phyloP scores from a whole-genome alignment of 2,797 vertebrate genomes.

The Carapus acus region DNA sequence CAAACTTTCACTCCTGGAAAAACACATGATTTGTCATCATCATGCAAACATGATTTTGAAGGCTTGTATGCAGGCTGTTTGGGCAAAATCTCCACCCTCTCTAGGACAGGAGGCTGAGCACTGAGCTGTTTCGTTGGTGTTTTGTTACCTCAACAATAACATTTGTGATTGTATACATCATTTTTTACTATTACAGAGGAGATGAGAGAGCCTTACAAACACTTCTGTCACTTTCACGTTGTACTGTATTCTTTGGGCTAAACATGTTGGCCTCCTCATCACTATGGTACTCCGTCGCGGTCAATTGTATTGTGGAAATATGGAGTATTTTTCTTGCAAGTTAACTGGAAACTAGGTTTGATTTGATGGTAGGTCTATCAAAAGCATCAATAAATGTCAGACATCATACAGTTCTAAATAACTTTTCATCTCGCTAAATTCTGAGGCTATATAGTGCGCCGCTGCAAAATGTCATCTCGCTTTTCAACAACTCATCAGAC shows the following conservation, averaged over 20 bases:
- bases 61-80: constrained; percentile 44
- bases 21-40: constrained; percentile 37
- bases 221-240: constrained; percentile 38
- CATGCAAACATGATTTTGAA: constrained; percentile 45
- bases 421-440: constrained; percentile 65
- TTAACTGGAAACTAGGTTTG: constrained; percentile 43
- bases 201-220: constrained; percentile 43
- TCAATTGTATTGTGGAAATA: constrained; percentile 42
- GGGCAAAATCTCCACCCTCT: constrained; percentile 47
- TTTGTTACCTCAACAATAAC: not conserved
- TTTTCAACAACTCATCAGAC: constrained; percentile 67
- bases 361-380: constrained; percentile 55
- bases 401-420: constrained; percentile 71
- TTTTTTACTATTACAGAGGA: constrained; percentile 49
- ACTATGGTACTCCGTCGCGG: constrained; percentile 38
- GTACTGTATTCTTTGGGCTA: constrained; percentile 39
- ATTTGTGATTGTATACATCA: constrained; percentile 8
- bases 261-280: constrained; percentile 44
- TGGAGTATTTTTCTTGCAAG: constrained; percentile 43
- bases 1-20: constrained; percentile 42
- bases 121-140: constrained; percentile 24
- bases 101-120: constrained; percentile 46
- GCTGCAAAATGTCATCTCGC: constrained; percentile 71
- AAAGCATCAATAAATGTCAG: constrained; percentile 69
- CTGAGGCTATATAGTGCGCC: constrained; percentile 58